Evolutionary conservation across 2,888 invertebrate species (phyloP).

Genomic region (Calliopum simillimum): DNA sequence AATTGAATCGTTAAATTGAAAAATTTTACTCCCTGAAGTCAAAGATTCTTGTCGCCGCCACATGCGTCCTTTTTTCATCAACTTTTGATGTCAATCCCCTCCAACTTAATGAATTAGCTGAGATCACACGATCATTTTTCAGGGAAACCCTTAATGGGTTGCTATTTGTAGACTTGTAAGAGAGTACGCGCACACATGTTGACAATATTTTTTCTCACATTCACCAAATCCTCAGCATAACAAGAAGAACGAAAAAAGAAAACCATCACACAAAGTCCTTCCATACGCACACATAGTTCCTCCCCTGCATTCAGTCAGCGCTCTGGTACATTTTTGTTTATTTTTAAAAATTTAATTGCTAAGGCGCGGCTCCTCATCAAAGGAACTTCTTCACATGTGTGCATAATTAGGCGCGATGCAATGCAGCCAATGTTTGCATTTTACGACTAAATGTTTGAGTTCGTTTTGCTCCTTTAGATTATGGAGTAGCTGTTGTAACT

Average conservation of each 20-base stretch:
- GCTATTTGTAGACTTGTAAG: constrained; percentile 12
- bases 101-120: too few species aligned
- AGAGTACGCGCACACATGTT: constrained; percentile 45
- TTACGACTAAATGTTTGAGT: neutral
- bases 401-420: constrained; percentile 32
- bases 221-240: neutral
- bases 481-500: too few species aligned
- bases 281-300: neutral
- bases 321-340: constrained; percentile 6
- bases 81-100: too few species aligned
- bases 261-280: constrained; percentile 32
- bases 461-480: too few species aligned
- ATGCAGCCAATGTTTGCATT: neutral
- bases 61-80: too few species aligned
- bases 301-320: constrained; percentile 2
- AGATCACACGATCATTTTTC: constrained; percentile 34
- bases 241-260: neutral
- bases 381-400: constrained; percentile 36
- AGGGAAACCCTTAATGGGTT: constrained; percentile 46
- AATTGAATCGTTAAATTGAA: too few species aligned
- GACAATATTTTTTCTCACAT: constrained; percentile 44
- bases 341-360: constrained; percentile 35
- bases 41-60: too few species aligned
- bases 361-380: constrained; percentile 33
- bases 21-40: too few species aligned